Base-by-base conservation (phyloP, 2,888 invertebrate species). In the Diabrotica balteata region DNA sequence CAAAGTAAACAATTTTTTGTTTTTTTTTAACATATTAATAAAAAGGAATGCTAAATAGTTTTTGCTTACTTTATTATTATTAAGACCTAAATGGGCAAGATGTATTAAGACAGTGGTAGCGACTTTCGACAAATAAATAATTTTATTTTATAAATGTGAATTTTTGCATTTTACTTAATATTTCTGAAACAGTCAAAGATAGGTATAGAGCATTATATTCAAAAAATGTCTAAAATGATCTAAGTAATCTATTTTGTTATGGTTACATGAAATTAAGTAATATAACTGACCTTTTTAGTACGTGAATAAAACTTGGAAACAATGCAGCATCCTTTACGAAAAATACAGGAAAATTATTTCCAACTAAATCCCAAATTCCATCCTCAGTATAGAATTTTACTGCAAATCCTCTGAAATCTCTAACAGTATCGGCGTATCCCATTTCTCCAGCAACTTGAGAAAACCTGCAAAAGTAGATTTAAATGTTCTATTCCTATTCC, bases 251-350 rank as follows among this genome's bases (percentile, higher is more conserved):
- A 17, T 45, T 47, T 47, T 43, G 0, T 32, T 32, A 17, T 17
- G 1, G 32, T 2, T 32, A 32, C 5, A 32, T 32, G 5, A 32
- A 32, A 32, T 32, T 59, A 4, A 32, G 9, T 32, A n/a, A 55
- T 3, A 17, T 44, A 32, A 32, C 4, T 59, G 64, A 77, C 75
- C 98, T 89, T 83, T 98, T 98, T 83, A 97, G 96, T 0, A 96
- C 94, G 83, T 98, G 98, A 76, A 98, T 96, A 79, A 98, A 96
- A 80, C 93, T 95, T 8, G 97, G 95, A 85, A 98, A 98, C 63
- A 94, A 84, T 4, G 92, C 86, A 2, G 96, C 92, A 83, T 97
- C 97, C 64, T 95, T 89, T 75, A 97, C 90, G 83, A 96, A 97
- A 86, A 96, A 96, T 63, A 97, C 89, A 0, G 97, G 97, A 0